Percentiles rank a stretch among this genome's conserved stretches.
Conservation (phyloP, 2,797 vertebrate species). For the Enteromius thamalakanensis region DNA sequence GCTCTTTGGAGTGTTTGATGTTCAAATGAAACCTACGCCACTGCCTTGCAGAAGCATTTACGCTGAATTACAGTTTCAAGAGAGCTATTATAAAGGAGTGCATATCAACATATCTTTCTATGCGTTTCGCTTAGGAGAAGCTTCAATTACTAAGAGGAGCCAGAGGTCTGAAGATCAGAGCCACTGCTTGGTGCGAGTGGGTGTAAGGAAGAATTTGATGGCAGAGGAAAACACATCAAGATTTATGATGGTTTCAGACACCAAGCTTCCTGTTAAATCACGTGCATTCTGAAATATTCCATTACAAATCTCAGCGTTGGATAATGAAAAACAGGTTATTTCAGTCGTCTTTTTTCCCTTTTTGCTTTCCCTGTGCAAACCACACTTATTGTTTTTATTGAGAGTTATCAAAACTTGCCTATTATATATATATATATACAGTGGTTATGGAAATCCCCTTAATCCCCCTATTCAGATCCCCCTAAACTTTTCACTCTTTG, state of each 20-base stretch:
- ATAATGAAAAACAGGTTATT: conserved; percentile 27
- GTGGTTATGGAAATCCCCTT: too few relatives aligned
- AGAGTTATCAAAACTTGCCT: neutral
- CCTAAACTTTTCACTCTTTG: too few relatives aligned
- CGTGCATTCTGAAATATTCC: conserved; percentile 65
- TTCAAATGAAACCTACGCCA: conserved; percentile 5
- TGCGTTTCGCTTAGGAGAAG: conserved; percentile 19
- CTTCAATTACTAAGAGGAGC: conserved; percentile 36
- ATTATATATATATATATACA: neutral
- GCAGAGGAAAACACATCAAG: conserved; percentile 73
- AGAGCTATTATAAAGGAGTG: conserved; percentile 22
- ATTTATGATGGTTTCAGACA: conserved; percentile 74
- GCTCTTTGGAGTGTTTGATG: conserved; percentile 5
- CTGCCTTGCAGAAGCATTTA: conserved; percentile 4
- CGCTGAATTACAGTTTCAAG: conserved; percentile 20
- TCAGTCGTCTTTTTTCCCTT: conserved; percentile 40
- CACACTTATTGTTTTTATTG: neutral
- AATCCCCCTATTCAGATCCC: too few relatives aligned
- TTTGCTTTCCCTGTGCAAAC: conserved; percentile 51
- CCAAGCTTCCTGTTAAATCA: conserved; percentile 71
- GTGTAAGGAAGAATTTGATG: conserved; percentile 24
- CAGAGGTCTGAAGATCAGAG: conserved; percentile 46
- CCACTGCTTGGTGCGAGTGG: conserved; percentile 10
- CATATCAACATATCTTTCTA: conserved; percentile 42
- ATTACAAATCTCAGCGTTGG: conserved; percentile 57